Conservation (phyloP, 1,140 invertebrate genomes). For the Ostrea denselamellosa region DNA sequence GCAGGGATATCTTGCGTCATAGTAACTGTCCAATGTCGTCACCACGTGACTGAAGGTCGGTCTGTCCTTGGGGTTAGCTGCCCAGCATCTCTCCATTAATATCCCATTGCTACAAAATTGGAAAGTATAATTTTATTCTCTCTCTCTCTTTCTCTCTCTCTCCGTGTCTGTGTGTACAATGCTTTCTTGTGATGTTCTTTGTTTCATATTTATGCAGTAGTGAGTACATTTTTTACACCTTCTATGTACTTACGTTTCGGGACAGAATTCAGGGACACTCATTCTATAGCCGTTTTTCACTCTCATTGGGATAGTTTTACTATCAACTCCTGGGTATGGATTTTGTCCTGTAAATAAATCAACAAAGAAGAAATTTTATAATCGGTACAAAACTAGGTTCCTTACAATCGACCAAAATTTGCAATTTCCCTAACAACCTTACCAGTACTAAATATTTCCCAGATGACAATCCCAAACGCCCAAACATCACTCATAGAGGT, state of each 20-base stretch:
- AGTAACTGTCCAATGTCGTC: neutral
- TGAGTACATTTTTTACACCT: neutral
- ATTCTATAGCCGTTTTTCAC: slow-evolving; percentile 61
- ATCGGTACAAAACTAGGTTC: neutral
- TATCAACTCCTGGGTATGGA: slow-evolving; percentile 89
- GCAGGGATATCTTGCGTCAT: neutral
- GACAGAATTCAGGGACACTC: slow-evolving; percentile 58
- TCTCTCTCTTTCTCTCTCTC: too few species aligned
- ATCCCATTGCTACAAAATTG: slow-evolving; percentile 45
- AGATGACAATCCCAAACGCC: slow-evolving; percentile 71
- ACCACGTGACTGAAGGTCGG: slow-evolving; percentile 45
- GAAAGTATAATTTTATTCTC: too few species aligned
- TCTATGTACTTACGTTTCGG: slow-evolving; percentile 58
- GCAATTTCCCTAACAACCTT: slow-evolving; percentile 16
- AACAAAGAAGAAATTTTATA: neutral
- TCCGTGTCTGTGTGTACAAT: too few species aligned
- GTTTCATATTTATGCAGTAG: neutral
- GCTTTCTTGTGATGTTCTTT: too few species aligned
- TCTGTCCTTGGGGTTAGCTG: slow-evolving; percentile 39
- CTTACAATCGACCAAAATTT: neutral
- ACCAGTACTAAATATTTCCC: slow-evolving; percentile 67
- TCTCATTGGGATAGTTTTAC: slow-evolving; percentile 85
- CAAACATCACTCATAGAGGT: slow-evolving; percentile 69
- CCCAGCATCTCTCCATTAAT: slow-evolving; percentile 54
- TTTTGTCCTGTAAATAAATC: slow-evolving; percentile 79